Percentiles rank a stretch among this genome's conserved stretches.
Conservation (phyloP, 2,888 invertebrate genomes). For the Nomada fucata region DNA sequence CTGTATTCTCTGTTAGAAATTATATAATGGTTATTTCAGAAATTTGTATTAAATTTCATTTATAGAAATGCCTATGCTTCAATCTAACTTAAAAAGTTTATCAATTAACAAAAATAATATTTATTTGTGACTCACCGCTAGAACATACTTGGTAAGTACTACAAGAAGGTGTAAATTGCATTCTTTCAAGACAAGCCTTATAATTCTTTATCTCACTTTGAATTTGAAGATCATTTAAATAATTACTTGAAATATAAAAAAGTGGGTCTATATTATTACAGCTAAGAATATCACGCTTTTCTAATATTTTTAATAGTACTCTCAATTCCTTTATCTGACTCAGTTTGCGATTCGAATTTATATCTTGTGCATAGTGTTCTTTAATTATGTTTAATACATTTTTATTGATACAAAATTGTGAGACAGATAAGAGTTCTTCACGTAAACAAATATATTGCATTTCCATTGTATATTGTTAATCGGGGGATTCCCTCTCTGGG, state of each 20-base stretch:
- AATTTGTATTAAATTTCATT: background rate
- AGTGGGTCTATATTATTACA: slow-evolving; percentile 70
- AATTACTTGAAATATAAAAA: slow-evolving; percentile 67
- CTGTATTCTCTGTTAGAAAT: background rate
- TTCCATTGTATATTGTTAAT: background rate
- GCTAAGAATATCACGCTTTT: slow-evolving; percentile 73
- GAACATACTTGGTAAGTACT: slow-evolving; percentile 61
- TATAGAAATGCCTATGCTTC: background rate
- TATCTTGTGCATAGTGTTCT: slow-evolving; percentile 60
- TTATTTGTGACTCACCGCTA: slow-evolving; percentile 62
- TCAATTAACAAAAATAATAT: background rate
- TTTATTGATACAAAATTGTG: slow-evolving; percentile 12
- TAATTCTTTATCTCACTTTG: slow-evolving; percentile 66
- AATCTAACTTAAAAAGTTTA: background rate
- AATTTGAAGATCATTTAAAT: slow-evolving; percentile 60
- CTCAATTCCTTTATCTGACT: slow-evolving; percentile 71
- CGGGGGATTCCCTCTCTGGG: slow-evolving; percentile 33
- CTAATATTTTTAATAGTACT: slow-evolving; percentile 72
- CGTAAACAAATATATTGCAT: slow-evolving; percentile 28
- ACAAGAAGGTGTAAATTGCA: slow-evolving; percentile 28
- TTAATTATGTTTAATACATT: slow-evolving; percentile 65
- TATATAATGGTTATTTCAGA: background rate
- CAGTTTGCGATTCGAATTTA: slow-evolving; percentile 71
- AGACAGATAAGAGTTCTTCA: slow-evolving; percentile 44
- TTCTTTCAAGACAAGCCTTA: slow-evolving; percentile 50